phyloP scores from a whole-genome alignment of 2,797 vertebrate species.

The Pogoniulus pusillus region DNA sequence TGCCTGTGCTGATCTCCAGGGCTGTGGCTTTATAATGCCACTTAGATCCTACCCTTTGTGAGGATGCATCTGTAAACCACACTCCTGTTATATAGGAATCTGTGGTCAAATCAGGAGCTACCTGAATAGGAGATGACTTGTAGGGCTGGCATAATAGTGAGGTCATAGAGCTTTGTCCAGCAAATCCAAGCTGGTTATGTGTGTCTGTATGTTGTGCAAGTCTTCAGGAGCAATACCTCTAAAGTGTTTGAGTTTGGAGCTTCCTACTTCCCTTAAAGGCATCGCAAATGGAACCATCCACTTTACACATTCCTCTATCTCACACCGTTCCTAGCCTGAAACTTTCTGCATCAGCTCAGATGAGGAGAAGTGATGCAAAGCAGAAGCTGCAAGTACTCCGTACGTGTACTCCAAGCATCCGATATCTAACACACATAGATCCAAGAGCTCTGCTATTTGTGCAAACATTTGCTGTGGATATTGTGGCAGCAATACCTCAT shows the following conservation, averaged over 20 bases:
- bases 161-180: no score
- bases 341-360: constrained; percentile 90
- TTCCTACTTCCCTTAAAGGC: constrained; percentile 85
- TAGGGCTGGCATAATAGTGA: no score
- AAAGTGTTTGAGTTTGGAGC: constrained; percentile 85
- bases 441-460: constrained; percentile 92
- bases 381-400: constrained; percentile 90
- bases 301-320: constrained; percentile 88
- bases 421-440: constrained; percentile 91
- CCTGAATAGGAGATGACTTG: no score
- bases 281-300: constrained; percentile 96
- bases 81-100: no score
- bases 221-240: constrained; percentile 84
- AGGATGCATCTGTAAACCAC: no score
- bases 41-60: no score
- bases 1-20: no score
- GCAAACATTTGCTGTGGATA: constrained; percentile 91
- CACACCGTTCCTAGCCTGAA: constrained; percentile 87
- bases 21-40: no score
- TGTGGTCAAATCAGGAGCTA: no score
- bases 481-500: constrained; percentile 85
- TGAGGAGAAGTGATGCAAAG: constrained; percentile 95
- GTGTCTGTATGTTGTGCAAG: constrained; percentile 93
- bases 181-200: constrained; percentile 86
- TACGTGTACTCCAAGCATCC: constrained; percentile 90